phyloP scores from a whole-genome alignment of 2,113 vertebrate species.

The Nycticorax nycticorax region DNA sequence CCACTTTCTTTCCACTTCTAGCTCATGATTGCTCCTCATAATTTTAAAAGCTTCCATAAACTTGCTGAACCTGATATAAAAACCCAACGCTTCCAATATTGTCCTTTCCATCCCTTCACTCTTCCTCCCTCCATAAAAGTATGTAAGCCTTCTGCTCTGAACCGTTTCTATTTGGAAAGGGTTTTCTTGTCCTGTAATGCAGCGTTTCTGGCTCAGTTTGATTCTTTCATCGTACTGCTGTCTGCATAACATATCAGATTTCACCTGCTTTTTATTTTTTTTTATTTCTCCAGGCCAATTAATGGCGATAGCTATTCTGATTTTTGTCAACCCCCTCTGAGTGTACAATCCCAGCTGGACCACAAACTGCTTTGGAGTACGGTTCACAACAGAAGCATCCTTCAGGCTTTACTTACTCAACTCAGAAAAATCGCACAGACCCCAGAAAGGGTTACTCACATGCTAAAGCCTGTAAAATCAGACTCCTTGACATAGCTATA shows the following conservation, averaged over 20 bases:
- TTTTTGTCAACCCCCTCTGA: not conserved
- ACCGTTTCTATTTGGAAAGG: not conserved
- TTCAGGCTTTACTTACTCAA: not conserved
- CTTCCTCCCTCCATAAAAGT: not conserved
- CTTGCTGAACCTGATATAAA: not conserved
- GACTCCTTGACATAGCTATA: not conserved
- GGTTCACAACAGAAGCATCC: not conserved
- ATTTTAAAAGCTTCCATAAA: constrained; percentile 35
- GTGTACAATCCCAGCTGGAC: not conserved
- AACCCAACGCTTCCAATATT: not conserved
- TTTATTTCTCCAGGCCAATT: not conserved
- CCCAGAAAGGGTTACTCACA: not conserved
- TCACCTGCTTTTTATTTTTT: not conserved
- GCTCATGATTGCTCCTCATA: not conserved
- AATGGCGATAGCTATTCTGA: not conserved
- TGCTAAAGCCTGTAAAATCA: not conserved
- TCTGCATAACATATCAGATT: not conserved
- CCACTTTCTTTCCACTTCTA: not conserved
- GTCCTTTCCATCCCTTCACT: not conserved
- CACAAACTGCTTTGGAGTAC: not conserved
- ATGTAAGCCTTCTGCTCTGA: not conserved
- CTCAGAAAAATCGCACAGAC: not conserved
- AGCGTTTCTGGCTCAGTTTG: not conserved
- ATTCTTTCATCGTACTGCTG: not conserved
- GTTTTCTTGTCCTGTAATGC: not conserved